Conservation (phyloP, 2,888 invertebrate genomes). For the Rhingia campestris region DNA sequence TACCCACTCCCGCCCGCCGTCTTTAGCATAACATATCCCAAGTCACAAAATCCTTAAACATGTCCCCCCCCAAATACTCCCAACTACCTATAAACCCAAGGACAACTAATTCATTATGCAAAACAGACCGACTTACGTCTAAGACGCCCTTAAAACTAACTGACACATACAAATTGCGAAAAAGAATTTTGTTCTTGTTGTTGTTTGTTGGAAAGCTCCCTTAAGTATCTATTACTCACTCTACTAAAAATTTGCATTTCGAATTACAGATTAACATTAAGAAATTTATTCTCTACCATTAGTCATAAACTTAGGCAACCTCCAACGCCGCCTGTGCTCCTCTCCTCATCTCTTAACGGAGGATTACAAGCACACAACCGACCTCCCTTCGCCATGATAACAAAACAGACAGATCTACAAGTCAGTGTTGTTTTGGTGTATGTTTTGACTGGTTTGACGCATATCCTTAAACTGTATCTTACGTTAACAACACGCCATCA, state of each 20-base stretch:
- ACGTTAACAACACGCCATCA: slow-evolving; percentile 49
- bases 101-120: slow-evolving; percentile 43
- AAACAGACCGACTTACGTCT: slow-evolving; percentile 41
- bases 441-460: slow-evolving; percentile 54
- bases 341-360: neutral
- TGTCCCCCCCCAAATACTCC: neutral
- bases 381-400: neutral
- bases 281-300: slow-evolving; percentile 65
- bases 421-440: slow-evolving; percentile 36
- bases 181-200: slow-evolving; percentile 21
- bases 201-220: neutral
- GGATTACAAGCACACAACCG: slow-evolving; percentile 52
- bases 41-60: neutral
- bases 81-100: neutral
- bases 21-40: neutral
- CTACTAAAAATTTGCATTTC: slow-evolving; percentile 67
- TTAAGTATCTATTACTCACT: slow-evolving; percentile 65
- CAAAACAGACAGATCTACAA: slow-evolving; percentile 34
- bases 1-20: neutral
- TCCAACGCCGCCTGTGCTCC: neutral
- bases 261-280: slow-evolving; percentile 69
- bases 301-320: slow-evolving; percentile 68
- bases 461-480: slow-evolving; percentile 35
- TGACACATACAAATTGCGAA: slow-evolving; percentile 63
- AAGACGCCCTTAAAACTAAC: slow-evolving; percentile 36